These are phyloP conservation scores for Acrocephalus arundinaceus DNA, from an alignment of 2,113 vertebrate genomes.

Conservation along the genomic window DNA sequence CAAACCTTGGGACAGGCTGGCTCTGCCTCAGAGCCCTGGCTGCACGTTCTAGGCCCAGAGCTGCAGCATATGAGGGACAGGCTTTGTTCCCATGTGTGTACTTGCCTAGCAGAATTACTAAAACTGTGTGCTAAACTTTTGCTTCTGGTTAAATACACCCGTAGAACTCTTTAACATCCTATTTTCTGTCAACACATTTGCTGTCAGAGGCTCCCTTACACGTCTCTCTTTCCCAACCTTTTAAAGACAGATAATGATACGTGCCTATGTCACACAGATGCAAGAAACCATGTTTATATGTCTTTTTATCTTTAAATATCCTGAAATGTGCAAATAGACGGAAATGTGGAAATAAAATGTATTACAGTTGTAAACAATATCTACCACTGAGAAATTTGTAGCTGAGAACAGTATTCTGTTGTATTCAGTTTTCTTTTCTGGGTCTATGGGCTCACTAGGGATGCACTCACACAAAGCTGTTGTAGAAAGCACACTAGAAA, in stretches of 20 bases:
- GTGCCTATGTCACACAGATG: not conserved
- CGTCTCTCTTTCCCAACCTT: not conserved
- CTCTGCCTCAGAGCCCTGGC: not conserved
- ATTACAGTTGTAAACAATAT: not conserved
- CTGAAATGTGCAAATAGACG: not conserved
- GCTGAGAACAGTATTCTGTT: not conserved
- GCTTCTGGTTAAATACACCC: not conserved
- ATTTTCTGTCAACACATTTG: not conserved
- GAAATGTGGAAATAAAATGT: not conserved
- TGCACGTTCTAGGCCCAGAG: not conserved
- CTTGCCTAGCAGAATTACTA: not conserved
- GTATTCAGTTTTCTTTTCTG: not conserved
- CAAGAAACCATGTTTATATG: not conserved
- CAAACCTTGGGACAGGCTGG: rapidly evolving
- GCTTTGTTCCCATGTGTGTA: not conserved
- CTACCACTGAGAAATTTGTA: not conserved
- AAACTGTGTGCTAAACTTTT: not conserved
- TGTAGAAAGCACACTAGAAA: not conserved
- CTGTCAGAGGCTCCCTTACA: not conserved
- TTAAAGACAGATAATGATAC: not conserved
- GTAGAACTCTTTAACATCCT: not conserved
- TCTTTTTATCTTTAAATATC: not conserved
- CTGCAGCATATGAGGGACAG: not conserved
- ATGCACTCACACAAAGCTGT: not conserved
- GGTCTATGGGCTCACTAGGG: not conserved